Conservation (phyloP, 2,888 invertebrate species). For the Drosophila paranaensis region DNA sequence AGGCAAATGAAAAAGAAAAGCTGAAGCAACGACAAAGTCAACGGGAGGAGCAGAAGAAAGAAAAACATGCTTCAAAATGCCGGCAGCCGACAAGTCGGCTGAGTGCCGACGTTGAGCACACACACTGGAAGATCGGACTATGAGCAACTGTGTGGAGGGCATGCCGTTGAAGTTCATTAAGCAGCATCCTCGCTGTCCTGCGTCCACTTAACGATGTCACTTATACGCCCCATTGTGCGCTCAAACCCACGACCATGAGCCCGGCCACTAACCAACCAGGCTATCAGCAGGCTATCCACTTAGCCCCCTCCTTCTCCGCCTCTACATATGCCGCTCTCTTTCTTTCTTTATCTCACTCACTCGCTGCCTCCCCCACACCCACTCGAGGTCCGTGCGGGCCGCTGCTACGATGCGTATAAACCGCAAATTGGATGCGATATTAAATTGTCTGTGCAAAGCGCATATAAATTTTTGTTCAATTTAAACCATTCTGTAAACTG, state of each 20-base stretch:
- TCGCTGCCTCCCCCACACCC: background rate
- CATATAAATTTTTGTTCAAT: constrained; percentile 83
- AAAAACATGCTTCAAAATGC: constrained; percentile 53
- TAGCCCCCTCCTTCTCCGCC: constrained; percentile 16
- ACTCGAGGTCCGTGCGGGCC: constrained; percentile 13
- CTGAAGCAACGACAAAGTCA: constrained; percentile 30
- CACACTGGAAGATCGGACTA: constrained; percentile 12
- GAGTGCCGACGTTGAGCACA: background rate
- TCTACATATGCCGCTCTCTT: background rate
- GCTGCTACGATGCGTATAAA: constrained; percentile 81
- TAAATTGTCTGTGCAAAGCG: constrained; percentile 85
- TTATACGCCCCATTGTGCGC: constrained; percentile 79
- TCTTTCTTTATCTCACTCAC: background rate
- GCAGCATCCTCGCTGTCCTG: constrained; percentile 60
- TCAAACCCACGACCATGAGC: constrained; percentile 47
- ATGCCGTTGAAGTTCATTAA: constrained; percentile 82
- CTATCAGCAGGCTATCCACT: constrained; percentile 47
- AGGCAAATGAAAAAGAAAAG: constrained; percentile 13
- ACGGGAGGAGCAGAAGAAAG: constrained; percentile 32
- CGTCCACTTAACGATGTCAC: constrained; percentile 79
- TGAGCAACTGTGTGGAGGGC: background rate
- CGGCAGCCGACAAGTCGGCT: constrained; percentile 14
- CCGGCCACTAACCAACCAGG: constrained; percentile 39
- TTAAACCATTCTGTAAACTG: constrained; percentile 76
- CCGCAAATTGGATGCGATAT: constrained; percentile 85